Percentiles rank a stretch among this genome's conserved stretches.
Evolutionary conservation across 2,797 vertebrate species (phyloP).

Genomic region (Telmatherina bonti): DNA sequence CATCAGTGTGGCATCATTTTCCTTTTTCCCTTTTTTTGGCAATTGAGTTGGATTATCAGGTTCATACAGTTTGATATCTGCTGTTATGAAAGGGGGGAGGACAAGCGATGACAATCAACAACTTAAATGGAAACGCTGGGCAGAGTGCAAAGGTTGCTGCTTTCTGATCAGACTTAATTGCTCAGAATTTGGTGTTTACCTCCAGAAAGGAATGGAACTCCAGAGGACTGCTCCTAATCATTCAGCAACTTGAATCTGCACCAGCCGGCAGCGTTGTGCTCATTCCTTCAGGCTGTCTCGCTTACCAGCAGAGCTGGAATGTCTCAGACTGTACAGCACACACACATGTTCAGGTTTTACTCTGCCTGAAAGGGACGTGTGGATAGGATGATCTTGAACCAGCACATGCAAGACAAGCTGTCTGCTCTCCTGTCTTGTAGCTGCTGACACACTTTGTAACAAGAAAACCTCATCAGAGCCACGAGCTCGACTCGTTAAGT

Average conservation of each 20-base stretch:
- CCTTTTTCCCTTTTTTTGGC: conserved; percentile 17
- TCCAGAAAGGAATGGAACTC: conserved; percentile 24
- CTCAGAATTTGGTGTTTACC: conserved; percentile 35
- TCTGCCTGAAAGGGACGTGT: not conserved
- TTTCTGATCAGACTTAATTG: conserved; percentile 43
- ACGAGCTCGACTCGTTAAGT: conserved; percentile 49
- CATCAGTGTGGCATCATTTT: conserved; percentile 15
- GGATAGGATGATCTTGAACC: conserved; percentile 20
- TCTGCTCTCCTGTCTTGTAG: not conserved
- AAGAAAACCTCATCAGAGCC: conserved; percentile 20
- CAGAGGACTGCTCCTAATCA: conserved; percentile 42
- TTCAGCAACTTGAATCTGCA: conserved; percentile 49
- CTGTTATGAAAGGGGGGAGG: not conserved
- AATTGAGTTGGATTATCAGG: conserved; percentile 1
- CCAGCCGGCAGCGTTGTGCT: conserved; percentile 31
- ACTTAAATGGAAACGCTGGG: conserved; percentile 4
- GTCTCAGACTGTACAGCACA: conserved; percentile 41
- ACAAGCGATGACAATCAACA: conserved; percentile 1
- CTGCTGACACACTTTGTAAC: not conserved
- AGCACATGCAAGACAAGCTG: not conserved
- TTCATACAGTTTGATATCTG: not conserved
- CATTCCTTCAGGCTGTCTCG: conserved; percentile 52
- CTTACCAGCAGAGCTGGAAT: conserved; percentile 48
- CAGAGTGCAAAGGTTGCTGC: conserved; percentile 34
- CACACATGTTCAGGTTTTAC: conserved; percentile 45